Conservation (phyloP, 2,113 vertebrate species). For the Rhea americana region DNA sequence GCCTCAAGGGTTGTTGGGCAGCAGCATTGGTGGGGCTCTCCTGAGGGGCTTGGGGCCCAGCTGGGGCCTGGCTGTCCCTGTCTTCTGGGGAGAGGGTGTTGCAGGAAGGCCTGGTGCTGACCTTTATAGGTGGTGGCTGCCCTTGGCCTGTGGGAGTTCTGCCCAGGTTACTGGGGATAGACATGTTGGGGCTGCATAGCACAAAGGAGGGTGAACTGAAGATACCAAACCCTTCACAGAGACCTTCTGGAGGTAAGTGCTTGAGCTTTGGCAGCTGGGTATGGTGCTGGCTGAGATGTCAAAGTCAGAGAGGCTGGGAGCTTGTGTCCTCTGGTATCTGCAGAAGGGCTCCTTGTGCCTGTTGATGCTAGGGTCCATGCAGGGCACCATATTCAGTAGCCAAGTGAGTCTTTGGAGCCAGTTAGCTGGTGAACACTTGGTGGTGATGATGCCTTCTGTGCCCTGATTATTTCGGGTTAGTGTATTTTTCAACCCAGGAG, state of each 20-base stretch:
- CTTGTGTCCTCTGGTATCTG: neutral
- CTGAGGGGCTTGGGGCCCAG: neutral
- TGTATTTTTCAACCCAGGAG: neutral
- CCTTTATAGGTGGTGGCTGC: rapidly evolving
- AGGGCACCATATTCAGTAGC: neutral
- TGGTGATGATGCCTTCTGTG: rapidly evolving
- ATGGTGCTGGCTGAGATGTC: neutral
- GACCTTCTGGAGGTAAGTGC: neutral
- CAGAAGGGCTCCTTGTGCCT: neutral
- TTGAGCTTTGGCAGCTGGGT: neutral
- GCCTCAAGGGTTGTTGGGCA: neutral
- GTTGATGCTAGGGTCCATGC: rapidly evolving
- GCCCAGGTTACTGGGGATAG: neutral
- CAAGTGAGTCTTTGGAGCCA: neutral
- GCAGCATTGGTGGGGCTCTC: too few species aligned
- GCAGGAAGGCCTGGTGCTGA: rapidly evolving
- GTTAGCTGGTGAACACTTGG: neutral
- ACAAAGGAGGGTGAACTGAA: neutral
- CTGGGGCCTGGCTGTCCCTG: neutral
- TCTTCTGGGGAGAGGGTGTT: rapidly evolving
- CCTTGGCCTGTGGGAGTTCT: neutral
- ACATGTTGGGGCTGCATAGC: rapidly evolving
- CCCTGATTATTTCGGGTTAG: rapidly evolving
- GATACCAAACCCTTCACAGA: neutral
- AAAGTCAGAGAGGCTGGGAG: neutral